Percentiles rank a stretch among this genome's conserved stretches.
phyloP scores from a whole-genome alignment of 2,113 vertebrate species.

The Chaetodon auriga region DNA sequence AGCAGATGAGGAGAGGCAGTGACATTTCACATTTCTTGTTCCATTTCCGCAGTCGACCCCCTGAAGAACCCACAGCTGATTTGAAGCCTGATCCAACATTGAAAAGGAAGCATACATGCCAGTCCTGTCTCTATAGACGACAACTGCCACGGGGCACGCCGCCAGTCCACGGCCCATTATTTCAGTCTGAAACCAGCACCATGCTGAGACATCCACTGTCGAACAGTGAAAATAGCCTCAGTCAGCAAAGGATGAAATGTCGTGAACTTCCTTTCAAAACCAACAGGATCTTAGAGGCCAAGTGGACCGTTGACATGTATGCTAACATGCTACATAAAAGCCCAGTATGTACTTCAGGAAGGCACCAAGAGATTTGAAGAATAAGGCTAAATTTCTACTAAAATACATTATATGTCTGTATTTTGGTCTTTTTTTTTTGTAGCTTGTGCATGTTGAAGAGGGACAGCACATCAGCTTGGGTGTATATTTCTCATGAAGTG shows the following conservation, averaged over 20 bases:
- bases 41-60: constrained; percentile 26
- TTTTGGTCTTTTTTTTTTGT: background rate
- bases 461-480: background rate
- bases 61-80: constrained; percentile 12
- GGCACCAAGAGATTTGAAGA: background rate
- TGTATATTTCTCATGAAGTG: constrained; percentile 25
- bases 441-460: background rate
- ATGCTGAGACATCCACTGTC: constrained; percentile 23
- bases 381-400: background rate
- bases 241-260: constrained; percentile 28
- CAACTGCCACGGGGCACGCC: constrained; percentile 39
- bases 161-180: constrained; percentile 56
- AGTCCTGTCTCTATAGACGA: constrained; percentile 24
- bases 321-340: background rate
- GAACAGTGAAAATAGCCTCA: constrained; percentile 37
- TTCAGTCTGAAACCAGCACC: constrained; percentile 39
- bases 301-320: constrained; percentile 32
- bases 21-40: constrained; percentile 62
- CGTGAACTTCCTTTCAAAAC: constrained; percentile 17
- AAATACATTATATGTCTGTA: background rate
- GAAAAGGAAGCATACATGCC: constrained; percentile 36
- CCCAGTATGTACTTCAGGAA: background rate
- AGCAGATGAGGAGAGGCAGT: constrained; percentile 45
- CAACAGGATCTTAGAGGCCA: constrained; percentile 1
- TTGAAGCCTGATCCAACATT: constrained; percentile 43